phyloP scores from a whole-genome alignment of 2,888 invertebrate species.

The Bombyx huttoni region DNA sequence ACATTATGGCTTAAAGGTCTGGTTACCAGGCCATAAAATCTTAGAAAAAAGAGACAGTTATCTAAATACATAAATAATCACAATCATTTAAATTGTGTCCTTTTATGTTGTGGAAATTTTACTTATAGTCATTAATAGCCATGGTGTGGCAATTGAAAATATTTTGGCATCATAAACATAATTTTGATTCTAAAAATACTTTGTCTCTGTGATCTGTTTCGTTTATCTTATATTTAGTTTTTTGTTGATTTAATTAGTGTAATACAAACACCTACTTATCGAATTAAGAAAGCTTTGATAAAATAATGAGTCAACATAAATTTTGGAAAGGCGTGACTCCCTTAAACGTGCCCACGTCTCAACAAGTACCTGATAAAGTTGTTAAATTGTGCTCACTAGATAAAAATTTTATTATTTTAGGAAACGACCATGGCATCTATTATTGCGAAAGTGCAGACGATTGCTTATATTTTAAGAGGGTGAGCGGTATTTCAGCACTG shows the following conservation, averaged over 20 bases:
- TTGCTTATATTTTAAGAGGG: conserved; percentile 52
- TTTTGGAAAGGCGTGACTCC: conserved; percentile 60
- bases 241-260: conserved; percentile 8
- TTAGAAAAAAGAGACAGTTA: too few species aligned
- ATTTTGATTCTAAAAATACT: neutral
- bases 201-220: neutral
- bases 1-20: too few species aligned
- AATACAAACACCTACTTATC: conserved; percentile 27
- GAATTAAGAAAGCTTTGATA: conserved; percentile 21
- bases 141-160: conserved; percentile 20
- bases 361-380: conserved; percentile 59
- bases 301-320: conserved; percentile 64
- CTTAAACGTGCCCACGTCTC: conserved; percentile 35
- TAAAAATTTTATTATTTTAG: conserved; percentile 50
- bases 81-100: too few species aligned
- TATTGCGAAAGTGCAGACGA: conserved; percentile 48
- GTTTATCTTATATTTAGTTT: neutral
- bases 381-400: conserved; percentile 54
- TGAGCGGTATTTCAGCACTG: conserved; percentile 67
- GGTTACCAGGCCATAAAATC: too few species aligned
- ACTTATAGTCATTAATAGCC: too few species aligned
- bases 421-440: conserved; percentile 61
- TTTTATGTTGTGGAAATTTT: too few species aligned
- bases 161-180: conserved; percentile 9
- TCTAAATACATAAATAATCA: too few species aligned